Evolutionary conservation across 2,113 vertebrate species (phyloP).

Genomic region (Gallinago jamesoni): DNA sequence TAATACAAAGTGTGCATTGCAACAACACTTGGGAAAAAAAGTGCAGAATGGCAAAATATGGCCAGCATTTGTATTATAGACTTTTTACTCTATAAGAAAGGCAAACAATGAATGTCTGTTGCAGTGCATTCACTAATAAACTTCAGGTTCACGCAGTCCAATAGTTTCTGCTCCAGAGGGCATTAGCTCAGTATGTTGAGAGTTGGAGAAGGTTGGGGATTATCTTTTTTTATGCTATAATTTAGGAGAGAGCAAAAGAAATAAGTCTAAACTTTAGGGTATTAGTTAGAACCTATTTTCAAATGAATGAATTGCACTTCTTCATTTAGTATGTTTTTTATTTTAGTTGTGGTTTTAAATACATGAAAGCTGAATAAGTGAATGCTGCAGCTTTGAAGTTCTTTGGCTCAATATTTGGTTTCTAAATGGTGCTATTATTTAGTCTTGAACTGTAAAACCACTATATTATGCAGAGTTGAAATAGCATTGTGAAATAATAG

Average conservation of each 20-base stretch:
- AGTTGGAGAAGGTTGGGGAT: background rate
- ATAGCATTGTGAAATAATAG: constrained; percentile 18
- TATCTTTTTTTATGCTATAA: background rate
- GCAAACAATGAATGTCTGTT: background rate
- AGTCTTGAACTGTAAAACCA: background rate
- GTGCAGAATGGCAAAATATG: background rate
- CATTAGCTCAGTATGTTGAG: background rate
- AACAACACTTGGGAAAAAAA: background rate
- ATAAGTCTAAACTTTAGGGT: background rate
- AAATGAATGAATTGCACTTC: background rate
- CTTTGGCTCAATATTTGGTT: background rate
- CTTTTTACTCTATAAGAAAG: background rate
- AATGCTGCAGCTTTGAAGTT: background rate
- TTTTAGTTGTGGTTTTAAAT: background rate
- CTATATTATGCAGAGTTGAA: background rate
- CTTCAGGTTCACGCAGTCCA: background rate
- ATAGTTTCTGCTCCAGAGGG: background rate
- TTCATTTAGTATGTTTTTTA: background rate
- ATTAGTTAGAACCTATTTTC: background rate
- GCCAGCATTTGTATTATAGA: background rate
- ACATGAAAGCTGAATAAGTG: background rate
- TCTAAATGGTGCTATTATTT: background rate
- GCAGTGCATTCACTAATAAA: background rate
- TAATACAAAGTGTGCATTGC: background rate
- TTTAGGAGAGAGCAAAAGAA: background rate